These are phyloP conservation scores for Furcifer pardalis DNA, from an alignment of 2,797 vertebrate species.

Conservation along the genomic window DNA sequence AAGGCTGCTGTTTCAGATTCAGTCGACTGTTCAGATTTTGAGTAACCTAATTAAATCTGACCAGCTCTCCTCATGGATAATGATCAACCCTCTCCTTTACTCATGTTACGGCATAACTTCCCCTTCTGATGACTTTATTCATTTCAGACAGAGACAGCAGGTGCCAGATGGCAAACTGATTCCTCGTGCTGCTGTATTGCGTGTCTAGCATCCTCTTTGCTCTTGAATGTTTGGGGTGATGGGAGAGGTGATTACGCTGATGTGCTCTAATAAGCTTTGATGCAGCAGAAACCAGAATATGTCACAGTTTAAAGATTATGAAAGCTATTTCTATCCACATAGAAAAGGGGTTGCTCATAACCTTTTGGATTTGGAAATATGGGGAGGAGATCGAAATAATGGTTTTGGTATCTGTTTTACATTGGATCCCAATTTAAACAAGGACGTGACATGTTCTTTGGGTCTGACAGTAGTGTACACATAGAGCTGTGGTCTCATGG, in stretches of 20 bases:
- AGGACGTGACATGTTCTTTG: slow-evolving; percentile 68
- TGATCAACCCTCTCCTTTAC: slow-evolving; percentile 70
- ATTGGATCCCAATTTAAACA: slow-evolving; percentile 67
- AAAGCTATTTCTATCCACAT: slow-evolving; percentile 47
- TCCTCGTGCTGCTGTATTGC: slow-evolving; percentile 58
- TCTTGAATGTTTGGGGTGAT: slow-evolving; percentile 53
- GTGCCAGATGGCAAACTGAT: slow-evolving; percentile 75
- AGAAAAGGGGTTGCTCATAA: slow-evolving; percentile 57
- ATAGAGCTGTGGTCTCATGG: slow-evolving; percentile 56
- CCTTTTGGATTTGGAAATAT: slow-evolving; percentile 42
- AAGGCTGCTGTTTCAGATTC: slow-evolving; percentile 57
- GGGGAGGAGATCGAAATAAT: slow-evolving; percentile 21
- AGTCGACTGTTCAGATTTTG: slow-evolving; percentile 65
- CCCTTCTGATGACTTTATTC: slow-evolving; percentile 68
- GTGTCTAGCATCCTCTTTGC: slow-evolving; percentile 69
- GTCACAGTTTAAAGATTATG: slow-evolving; percentile 62
- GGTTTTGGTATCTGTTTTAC: slow-evolving; percentile 61
- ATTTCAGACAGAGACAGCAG: slow-evolving; percentile 69
- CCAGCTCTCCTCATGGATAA: slow-evolving; percentile 66
- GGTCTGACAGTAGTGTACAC: slow-evolving; percentile 66
- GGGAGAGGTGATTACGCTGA: slow-evolving; percentile 50
- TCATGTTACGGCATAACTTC: slow-evolving; percentile 68
- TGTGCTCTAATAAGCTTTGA: slow-evolving; percentile 62
- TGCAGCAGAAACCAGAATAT: slow-evolving; percentile 56
- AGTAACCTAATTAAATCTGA: slow-evolving; percentile 72